These are phyloP conservation scores for Elmis aenea DNA, from an alignment of 2,888 invertebrate genomes.

Conservation along the genomic window DNA sequence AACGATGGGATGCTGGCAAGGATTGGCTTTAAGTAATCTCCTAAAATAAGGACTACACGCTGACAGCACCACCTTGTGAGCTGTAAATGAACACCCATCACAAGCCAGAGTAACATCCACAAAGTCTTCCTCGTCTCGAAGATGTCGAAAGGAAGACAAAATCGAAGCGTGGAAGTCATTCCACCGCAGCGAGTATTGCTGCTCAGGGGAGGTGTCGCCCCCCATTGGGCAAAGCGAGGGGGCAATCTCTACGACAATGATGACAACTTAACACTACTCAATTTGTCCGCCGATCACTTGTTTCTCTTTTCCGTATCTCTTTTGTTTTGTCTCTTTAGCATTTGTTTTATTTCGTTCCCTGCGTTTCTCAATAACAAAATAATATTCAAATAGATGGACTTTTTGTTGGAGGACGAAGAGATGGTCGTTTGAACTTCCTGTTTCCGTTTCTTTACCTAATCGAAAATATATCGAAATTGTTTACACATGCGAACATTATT, in stretches of 20 bases:
- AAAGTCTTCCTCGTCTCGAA: conserved; percentile 87
- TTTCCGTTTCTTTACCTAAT: too few species aligned
- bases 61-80: conserved; percentile 85
- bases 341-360: too few species aligned
- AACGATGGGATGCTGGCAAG: conserved; percentile 86
- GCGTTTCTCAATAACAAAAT: too few species aligned
- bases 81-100: conserved; percentile 83
- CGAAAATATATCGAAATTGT: too few species aligned
- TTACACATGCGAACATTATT: too few species aligned
- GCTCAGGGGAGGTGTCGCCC: conserved; percentile 60
- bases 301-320: conserved; percentile 3
- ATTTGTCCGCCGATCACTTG: conserved; percentile 8
- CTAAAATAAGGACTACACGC: conserved; percentile 92
- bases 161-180: conserved; percentile 92
- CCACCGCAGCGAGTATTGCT: conserved; percentile 91
- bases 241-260: conserved; percentile 48
- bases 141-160: conserved; percentile 81
- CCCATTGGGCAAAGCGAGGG: conserved; percentile 53
- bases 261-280: conserved; percentile 33
- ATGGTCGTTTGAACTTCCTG: too few species aligned
- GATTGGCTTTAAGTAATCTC: conserved; percentile 81
- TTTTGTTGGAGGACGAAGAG: too few species aligned
- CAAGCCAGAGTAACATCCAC: conserved; percentile 91
- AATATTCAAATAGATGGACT: too few species aligned
- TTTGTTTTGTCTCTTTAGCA: conserved; percentile 9